These are phyloP conservation scores for Diphyllodes magnificus DNA, from an alignment of 2,113 vertebrate genomes.

Conservation along the genomic window DNA sequence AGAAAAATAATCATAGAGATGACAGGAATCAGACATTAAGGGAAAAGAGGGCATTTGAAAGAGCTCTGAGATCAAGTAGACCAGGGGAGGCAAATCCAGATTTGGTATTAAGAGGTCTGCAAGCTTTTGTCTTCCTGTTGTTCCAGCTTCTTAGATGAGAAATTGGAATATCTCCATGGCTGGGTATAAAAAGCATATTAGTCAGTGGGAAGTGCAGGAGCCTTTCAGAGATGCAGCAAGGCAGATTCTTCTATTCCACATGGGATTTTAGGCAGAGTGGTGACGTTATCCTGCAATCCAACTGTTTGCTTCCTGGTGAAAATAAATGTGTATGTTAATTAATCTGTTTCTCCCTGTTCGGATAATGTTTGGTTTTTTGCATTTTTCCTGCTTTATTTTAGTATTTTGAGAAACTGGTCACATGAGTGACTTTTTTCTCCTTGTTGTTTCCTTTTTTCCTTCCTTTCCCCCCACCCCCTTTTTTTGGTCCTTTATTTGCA, in stretches of 20 bases:
- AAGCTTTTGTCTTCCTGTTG: constrained; percentile 26
- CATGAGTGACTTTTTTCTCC: background rate
- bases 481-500: background rate
- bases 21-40: background rate
- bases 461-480: accelerated
- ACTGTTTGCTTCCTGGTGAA: background rate
- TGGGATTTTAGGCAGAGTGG: background rate
- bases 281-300: background rate
- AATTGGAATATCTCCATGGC: background rate
- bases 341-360: background rate
- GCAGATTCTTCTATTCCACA: background rate
- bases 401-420: background rate
- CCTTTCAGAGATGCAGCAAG: background rate
- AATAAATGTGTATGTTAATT: background rate
- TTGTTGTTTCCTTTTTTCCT: accelerated
- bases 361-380: background rate
- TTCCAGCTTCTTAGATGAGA: background rate
- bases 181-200: constrained; percentile 33
- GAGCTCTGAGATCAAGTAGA: background rate
- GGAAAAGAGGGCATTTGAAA: background rate
- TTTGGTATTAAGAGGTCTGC: background rate
- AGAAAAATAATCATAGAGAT: background rate
- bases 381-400: background rate
- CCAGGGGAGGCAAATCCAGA: background rate
- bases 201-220: background rate